Conservation (phyloP, 2,797 vertebrate species). For the Enteromius mattozi region DNA sequence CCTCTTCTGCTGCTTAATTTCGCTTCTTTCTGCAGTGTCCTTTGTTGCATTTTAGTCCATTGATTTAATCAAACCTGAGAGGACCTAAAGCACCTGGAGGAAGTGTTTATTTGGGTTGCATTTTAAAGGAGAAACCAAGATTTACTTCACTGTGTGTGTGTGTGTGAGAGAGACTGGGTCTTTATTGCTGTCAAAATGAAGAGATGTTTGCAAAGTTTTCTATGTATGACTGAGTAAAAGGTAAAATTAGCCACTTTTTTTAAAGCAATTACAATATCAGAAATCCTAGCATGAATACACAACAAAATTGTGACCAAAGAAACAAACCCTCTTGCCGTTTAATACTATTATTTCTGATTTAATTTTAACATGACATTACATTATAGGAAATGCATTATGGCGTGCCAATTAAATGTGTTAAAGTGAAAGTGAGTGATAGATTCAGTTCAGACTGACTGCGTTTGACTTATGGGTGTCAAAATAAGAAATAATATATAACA, state of each 20-base stretch:
- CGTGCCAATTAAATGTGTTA: not conserved
- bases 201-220: not conserved
- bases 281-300: not conserved
- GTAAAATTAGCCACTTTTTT: not conserved
- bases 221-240: not conserved
- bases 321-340: not conserved
- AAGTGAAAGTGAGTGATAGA: not conserved
- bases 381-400: not conserved
- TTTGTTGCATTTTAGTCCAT: not conserved
- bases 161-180: not conserved
- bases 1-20: not conserved
- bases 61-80: conserved; percentile 1
- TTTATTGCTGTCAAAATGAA: conserved; percentile 23
- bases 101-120: not conserved
- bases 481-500: not conserved
- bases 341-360: not conserved
- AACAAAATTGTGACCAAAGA: not conserved
- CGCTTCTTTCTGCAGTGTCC: not conserved
- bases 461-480: not conserved
- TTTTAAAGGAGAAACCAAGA: not conserved
- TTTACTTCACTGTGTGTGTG: not conserved
- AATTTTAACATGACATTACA: not conserved
- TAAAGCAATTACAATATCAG: not conserved
- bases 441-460: not conserved
- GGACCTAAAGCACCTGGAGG: not conserved